Evolutionary conservation across 2,888 invertebrate genomes (phyloP).

Genomic region (Dynastes maya): DNA sequence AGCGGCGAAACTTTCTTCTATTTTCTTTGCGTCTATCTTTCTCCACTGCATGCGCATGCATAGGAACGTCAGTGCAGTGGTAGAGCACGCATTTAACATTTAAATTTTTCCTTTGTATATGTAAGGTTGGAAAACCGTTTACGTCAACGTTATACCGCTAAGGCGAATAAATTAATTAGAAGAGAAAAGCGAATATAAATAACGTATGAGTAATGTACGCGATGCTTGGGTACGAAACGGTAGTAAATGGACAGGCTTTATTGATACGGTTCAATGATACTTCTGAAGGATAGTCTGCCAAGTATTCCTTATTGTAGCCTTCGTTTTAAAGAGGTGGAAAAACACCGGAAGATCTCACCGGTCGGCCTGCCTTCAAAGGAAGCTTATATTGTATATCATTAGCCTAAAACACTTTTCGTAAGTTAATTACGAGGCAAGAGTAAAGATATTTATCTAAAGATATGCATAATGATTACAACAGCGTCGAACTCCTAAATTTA

Average conservation of each 20-base stretch:
- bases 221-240: background rate
- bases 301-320: background rate
- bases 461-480: no score
- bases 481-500: no score
- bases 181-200: constrained; percentile 29
- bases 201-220: constrained; percentile 18
- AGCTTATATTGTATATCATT: constrained; percentile 26
- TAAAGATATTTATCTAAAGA: background rate
- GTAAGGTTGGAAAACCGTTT: background rate
- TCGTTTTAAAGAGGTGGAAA: constrained; percentile 17
- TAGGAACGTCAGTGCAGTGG: background rate
- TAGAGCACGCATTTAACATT: constrained; percentile 38
- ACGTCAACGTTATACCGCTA: constrained; percentile 10
- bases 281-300: constrained; percentile 15
- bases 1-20: constrained; percentile 34
- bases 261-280: constrained; percentile 9
- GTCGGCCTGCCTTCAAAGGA: constrained; percentile 29
- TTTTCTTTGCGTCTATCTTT: constrained; percentile 4
- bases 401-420: constrained; percentile 6
- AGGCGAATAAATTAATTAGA: constrained; percentile 25
- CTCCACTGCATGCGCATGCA: background rate
- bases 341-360: constrained; percentile 25
- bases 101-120: constrained; percentile 4
- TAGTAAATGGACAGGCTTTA: background rate
- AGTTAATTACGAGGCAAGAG: background rate